phyloP scores from a whole-genome alignment of 2,888 invertebrate genomes.

The Oxycera nigricornis region DNA sequence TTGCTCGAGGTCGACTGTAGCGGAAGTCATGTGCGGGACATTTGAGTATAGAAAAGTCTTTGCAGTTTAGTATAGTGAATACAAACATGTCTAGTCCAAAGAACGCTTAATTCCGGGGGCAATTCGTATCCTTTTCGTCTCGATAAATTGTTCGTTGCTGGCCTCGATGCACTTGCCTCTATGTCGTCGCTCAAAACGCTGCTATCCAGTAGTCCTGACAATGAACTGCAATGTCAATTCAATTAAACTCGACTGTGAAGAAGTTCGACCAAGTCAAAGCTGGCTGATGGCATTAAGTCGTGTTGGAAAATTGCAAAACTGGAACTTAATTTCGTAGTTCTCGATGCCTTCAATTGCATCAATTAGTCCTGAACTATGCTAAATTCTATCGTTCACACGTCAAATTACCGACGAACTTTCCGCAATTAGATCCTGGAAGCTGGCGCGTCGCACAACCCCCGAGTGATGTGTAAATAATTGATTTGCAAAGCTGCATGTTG shows the following conservation, averaged over 20 bases:
- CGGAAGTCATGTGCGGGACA: neutral
- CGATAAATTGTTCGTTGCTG: neutral
- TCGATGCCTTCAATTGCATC: slow-evolving; percentile 26
- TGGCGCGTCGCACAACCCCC: neutral
- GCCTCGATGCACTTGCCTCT: neutral
- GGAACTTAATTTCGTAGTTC: slow-evolving; percentile 26
- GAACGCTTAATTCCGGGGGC: neutral
- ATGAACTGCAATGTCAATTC: slow-evolving; percentile 37
- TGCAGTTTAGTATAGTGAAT: slow-evolving; percentile 15
- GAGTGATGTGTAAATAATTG: slow-evolving; percentile 32
- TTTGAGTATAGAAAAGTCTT: neutral
- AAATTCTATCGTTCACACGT: slow-evolving; percentile 36
- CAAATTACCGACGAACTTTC: slow-evolving; percentile 36
- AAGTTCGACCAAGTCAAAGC: neutral
- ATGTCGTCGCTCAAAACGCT: neutral
- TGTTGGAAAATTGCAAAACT: neutral
- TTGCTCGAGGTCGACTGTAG: neutral
- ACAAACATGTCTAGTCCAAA: slow-evolving; percentile 27
- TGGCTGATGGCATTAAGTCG: neutral
- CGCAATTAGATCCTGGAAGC: slow-evolving; percentile 32
- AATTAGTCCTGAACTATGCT: slow-evolving; percentile 26
- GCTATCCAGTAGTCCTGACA: neutral
- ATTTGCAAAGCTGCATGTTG: slow-evolving; percentile 15
- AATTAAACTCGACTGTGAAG: slow-evolving; percentile 5
- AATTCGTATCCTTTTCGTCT: neutral